Base-by-base conservation (phyloP, 2,888 invertebrate genomes). In the Cyclophora albipunctata region DNA sequence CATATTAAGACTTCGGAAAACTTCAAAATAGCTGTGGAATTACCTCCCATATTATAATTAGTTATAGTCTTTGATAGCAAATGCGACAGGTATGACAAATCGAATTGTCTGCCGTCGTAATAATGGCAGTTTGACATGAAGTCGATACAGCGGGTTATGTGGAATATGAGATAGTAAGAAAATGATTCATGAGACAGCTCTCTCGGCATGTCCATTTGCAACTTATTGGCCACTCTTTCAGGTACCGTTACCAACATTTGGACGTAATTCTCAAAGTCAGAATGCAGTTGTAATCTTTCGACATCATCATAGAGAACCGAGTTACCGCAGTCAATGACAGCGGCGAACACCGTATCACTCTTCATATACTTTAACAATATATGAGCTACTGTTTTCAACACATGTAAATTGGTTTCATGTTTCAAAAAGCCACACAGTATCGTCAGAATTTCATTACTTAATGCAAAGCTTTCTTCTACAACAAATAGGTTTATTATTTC, bases 191-290 rank as follows among this genome's bases (percentile, higher is more conserved):
- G 82, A 0, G 89, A 77, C 67, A 93, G 94, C 20, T 90, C 81
- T 52, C 88, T 83, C 0, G 92, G 90, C 3, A 91, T 81, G 37
- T 90, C 80, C 2, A 80, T 82, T 54, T 91, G 79, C 35, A 92
- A 62, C 61, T 88, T 89, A 68, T 96, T 96, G 5, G 94, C 93
- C 43, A 95, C 81, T 58, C 93, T 84, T 63, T 88, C 91, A 0
- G 96, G 95, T 47, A 96, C 63, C 2, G 93, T 93, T 4, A 91
- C 79, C 48, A 95, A 63, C 45, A 91, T 63, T 66, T 93, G 93
- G 0, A 93, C 84, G 34, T 90, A 90, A 40, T 81, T 84, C 53
- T 89, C 84, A 88, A 91, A 91, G 3, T 83, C 76, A 0, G 59
- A 55, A 42, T 68, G 67, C 1, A 63, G 57, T 42, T 59, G 54